Base-by-base conservation (phyloP, 1,140 invertebrate species). In the Meloidogyne chitwoodi region DNA sequence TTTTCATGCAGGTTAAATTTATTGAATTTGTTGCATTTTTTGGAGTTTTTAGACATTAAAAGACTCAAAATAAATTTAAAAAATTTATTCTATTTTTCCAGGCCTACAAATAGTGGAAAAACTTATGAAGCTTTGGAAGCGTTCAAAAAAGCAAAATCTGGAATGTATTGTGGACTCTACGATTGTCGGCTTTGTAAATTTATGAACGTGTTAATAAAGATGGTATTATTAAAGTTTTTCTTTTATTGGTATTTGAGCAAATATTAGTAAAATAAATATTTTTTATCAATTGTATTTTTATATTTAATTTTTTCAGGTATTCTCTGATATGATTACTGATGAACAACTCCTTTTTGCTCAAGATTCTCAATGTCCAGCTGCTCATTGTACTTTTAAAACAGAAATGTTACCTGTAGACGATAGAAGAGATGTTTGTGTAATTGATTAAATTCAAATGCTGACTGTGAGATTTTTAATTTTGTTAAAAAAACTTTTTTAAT, bases 401-500 rank as follows among this genome's bases (percentile, higher is more conserved):
- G 97, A 99, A 90, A 99, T 99, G 96, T 64, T 87, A 19, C 81
- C 86, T 1, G 76, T 79, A 6, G 74, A 76, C 27, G 81, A 83
- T 74, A 62, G 71, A 41, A 69, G 83, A 91, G 95, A 99, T 89
- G 93, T 99, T 68, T 96, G 94, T 68, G 91, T 99, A 48, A 96
- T 99, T 82, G 97, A 99, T 90, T 97, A 99, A 91, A 96, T 99
- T 87, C 97, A 99, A 90, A 93, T 98, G 91, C 91, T 99, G 26
- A 91, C n/a, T n/a, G n/a, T n/a, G n/a, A n/a, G n/a, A n/a, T n/a
- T n/a, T n/a, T n/a, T n/a, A n/a, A n/a, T n/a, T n/a, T n/a, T n/a
- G n/a, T n/a, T n/a, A n/a, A n/a, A n/a, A n/a, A n/a, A n/a, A n/a
- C n/a, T n/a, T n/a, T n/a, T n/a, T n/a, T n/a, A n/a, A 48, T 70